Evolutionary conservation across 2,888 invertebrate genomes (phyloP), one percentile per base, ranked within the genome.

Genomic region (Andrena camellia): DNA sequence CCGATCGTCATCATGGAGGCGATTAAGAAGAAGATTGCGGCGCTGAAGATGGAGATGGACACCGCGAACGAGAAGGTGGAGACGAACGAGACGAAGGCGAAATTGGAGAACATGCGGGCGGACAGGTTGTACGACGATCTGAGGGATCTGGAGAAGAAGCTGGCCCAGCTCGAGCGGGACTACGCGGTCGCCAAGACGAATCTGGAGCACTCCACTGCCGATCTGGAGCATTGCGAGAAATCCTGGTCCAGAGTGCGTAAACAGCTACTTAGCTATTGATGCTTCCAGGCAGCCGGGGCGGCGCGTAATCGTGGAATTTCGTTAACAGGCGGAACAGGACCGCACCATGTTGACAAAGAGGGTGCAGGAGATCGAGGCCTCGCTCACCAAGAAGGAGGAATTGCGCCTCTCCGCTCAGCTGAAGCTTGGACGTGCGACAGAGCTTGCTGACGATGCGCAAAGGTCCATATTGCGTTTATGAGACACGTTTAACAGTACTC

Each of bases 221-320:
- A 98, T 94, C 96, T 99, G 91, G 99, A 99, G 94, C 98, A 98
- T 95, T 98, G 97, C 95, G 99, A 99, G 94, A 99, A 99, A 95
- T 95, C 96, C 89, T 96, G 97, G 92, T 96, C 97, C 90, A 95
- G 97, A 95, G 99, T 97, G 69, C 52, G 86, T 83, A 84, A 54
- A 26, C 57, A 29, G 54, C 35, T 1, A 59, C 31, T 2, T 5
- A 23, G 35, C 26, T 5, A 7, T 2, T n/a, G 4, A 31, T 6
- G 17, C 33, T 26, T 57, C 4, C 20, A 5, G 7, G 10, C 20
- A 2, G 50, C 5, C 6, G 29, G n/a, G 10, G n/a, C 2, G 2
- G 2, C 13, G 1, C 23, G 6, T 57, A 31, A 68, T 20, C 20
- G n/a, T 26, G 3, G 5, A 8, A 72, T 60, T 26, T 23, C 2